Conservation (phyloP, 2,888 invertebrate species). For the Aleiodes leptofemur region DNA sequence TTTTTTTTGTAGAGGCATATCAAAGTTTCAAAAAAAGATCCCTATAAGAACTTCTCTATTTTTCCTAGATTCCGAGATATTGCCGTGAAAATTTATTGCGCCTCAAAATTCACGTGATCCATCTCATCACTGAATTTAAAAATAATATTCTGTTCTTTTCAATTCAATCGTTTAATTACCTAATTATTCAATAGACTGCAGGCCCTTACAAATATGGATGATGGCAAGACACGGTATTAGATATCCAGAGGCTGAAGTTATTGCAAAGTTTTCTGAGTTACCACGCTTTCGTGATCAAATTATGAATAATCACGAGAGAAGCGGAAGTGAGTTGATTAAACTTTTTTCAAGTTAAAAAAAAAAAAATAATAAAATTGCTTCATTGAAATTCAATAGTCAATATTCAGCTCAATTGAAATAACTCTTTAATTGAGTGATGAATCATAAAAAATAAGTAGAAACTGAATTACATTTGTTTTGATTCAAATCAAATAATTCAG, state of each 20-base stretch:
- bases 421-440: too few species aligned
- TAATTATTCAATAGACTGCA: constrained; percentile 78
- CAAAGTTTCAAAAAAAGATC: too few species aligned
- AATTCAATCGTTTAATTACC: constrained; percentile 15
- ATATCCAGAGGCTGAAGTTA: constrained; percentile 79
- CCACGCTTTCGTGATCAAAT: constrained; percentile 80
- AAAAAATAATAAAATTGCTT: not conserved
- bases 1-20: too few species aligned
- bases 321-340: constrained; percentile 74
- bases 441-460: too few species aligned
- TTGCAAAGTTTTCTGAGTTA: constrained; percentile 78
- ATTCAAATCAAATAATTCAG: too few species aligned
- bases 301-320: constrained; percentile 80
- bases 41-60: too few species aligned
- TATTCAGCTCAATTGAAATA: too few species aligned
- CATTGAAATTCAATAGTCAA: constrained; percentile 1
- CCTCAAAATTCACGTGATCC: not conserved
- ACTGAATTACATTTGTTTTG: too few species aligned
- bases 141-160: too few species aligned
- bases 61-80: too few species aligned
- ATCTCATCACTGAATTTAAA: too few species aligned
- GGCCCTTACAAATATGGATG: constrained; percentile 85
- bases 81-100: too few species aligned
- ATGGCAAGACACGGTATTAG: constrained; percentile 83
- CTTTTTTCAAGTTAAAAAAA: not conserved